A percentile compares a stretch with the other conserved stretches of the same genome.
phyloP scores from a whole-genome alignment of 2,113 vertebrate genomes.

The Pseudopipra pipra region DNA sequence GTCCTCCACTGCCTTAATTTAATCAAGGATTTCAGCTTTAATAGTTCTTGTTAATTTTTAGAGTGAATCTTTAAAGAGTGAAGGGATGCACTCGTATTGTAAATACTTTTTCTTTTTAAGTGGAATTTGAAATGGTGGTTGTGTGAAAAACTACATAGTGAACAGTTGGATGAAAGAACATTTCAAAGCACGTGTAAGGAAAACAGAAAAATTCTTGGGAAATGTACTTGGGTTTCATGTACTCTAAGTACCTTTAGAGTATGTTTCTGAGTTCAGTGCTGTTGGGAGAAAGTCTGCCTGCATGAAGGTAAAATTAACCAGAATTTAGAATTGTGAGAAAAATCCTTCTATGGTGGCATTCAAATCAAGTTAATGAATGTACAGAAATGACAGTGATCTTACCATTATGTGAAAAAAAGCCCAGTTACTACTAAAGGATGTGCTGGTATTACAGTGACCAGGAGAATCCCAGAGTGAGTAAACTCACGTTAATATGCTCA shows the following conservation, averaged over 20 bases:
- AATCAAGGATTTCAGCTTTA: not conserved
- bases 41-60: not conserved
- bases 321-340: not conserved
- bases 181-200: not conserved
- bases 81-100: not conserved
- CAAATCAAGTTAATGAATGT: not conserved
- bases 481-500: not conserved
- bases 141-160: not conserved
- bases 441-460: not conserved
- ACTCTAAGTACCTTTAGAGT: not conserved
- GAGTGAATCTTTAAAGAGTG: not conserved
- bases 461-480: not conserved
- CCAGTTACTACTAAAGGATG: not conserved
- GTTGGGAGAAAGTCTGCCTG: not conserved
- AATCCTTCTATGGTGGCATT: not conserved
- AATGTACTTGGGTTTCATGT: not conserved
- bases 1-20: not conserved
- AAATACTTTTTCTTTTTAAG: not conserved
- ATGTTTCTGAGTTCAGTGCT: not conserved
- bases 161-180: not conserved
- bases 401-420: fast-evolving
- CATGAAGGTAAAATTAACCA: not conserved
- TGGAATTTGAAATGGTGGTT: not conserved
- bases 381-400: not conserved
- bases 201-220: not conserved